phyloP scores from a whole-genome alignment of 1,140 invertebrate genomes.

The Musca vetustissima region DNA sequence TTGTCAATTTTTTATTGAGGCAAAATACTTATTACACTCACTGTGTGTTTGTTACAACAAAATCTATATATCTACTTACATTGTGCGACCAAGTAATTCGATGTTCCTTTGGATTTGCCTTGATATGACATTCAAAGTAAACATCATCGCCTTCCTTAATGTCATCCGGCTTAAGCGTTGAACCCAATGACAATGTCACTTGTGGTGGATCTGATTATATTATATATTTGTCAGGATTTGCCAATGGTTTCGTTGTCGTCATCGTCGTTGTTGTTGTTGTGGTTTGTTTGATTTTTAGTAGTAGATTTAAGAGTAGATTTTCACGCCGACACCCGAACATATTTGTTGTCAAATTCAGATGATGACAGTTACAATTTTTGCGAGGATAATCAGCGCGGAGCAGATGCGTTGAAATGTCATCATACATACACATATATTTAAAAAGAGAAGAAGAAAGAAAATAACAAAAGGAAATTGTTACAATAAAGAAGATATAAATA shows the following conservation, averaged over 20 bases:
- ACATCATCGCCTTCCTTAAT: slow-evolving; percentile 91
- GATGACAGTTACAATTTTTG: not conserved
- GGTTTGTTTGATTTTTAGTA: not conserved
- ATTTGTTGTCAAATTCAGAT: not conserved
- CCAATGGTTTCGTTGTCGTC: not conserved
- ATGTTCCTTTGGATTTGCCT: slow-evolving; percentile 79
- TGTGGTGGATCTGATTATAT: slow-evolving; percentile 73
- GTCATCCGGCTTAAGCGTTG: slow-evolving; percentile 80
- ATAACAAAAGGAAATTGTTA: too few relatives aligned
- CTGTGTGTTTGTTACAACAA: too few relatives aligned
- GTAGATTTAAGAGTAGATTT: not conserved
- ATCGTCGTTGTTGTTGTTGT: not conserved
- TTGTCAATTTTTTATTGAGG: too few relatives aligned
- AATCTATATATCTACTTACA: slow-evolving; percentile 64
- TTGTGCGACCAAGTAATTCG: slow-evolving; percentile 85
- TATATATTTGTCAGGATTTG: not conserved
- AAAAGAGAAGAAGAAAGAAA: too few relatives aligned
- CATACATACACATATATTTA: too few relatives aligned
- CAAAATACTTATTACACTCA: too few relatives aligned
- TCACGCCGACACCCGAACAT: too few relatives aligned
- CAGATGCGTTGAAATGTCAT: too few relatives aligned
- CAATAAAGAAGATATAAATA: too few relatives aligned
- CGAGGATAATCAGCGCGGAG: too few relatives aligned
- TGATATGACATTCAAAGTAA: slow-evolving; percentile 89
- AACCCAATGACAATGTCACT: slow-evolving; percentile 78